Percentiles rank a stretch among this genome's conserved stretches.
Conservation (phyloP, 2,113 vertebrate species). For the Corythaixoides concolor region DNA sequence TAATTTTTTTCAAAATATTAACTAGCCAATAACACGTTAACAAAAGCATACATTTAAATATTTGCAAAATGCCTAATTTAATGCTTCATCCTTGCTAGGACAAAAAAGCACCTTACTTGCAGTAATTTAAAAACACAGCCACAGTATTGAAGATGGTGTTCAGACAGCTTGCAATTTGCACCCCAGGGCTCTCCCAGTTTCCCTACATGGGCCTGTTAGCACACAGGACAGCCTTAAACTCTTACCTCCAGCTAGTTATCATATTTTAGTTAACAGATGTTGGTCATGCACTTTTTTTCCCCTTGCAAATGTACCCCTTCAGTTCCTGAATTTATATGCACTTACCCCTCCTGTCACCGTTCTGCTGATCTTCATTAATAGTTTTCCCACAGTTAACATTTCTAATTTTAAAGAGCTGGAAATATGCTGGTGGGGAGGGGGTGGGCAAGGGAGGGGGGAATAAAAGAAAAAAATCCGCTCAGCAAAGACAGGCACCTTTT, state of each 20-base stretch:
- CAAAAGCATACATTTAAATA: neutral
- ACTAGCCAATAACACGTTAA: neutral
- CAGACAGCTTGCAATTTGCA: neutral
- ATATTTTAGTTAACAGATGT: neutral
- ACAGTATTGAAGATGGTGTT: neutral
- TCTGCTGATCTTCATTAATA: neutral
- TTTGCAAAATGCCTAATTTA: neutral
- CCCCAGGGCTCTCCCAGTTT: neutral
- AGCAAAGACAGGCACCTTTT: neutral
- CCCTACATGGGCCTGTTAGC: neutral
- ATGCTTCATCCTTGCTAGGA: neutral
- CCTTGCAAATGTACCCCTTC: neutral
- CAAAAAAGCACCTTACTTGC: neutral
- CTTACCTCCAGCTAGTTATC: neutral
- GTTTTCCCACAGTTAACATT: neutral
- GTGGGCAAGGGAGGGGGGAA: too few relatives aligned
- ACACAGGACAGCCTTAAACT: neutral
- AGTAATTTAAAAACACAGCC: neutral
- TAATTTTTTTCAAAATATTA: neutral
- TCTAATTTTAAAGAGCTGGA: neutral
- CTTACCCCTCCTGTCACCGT: neutral
- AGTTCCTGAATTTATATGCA: neutral
- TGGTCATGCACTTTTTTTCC: neutral
- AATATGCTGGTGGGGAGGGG: neutral
- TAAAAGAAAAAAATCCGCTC: neutral